These are phyloP conservation scores for Phaenicophaeus curvirostris DNA, from an alignment of 2,797 vertebrate species.

Conservation along the genomic window DNA sequence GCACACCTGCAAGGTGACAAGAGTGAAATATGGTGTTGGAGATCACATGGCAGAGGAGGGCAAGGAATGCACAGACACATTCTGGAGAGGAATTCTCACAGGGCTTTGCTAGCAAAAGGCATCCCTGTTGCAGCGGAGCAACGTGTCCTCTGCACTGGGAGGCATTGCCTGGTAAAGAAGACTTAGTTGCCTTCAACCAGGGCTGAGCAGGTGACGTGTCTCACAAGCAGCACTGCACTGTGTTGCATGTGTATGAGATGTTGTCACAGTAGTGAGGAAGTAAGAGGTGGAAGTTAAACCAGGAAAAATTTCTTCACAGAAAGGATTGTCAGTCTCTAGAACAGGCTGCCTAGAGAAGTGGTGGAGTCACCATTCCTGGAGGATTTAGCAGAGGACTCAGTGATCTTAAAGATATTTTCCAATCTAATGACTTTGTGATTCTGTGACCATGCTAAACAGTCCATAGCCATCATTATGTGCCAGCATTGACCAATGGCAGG, in stretches of 20 bases:
- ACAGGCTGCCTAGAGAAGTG: no score
- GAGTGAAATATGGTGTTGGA: neutral
- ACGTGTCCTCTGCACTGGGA: neutral
- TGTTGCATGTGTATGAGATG: neutral
- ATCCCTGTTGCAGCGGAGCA: neutral
- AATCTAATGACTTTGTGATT: no score
- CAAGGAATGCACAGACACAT: neutral
- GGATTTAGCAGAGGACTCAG: no score
- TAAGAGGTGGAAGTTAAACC: neutral
- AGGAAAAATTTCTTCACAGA: neutral
- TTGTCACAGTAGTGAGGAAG: neutral
- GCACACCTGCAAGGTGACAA: neutral
- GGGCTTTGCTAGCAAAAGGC: neutral
- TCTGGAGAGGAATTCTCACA: neutral
- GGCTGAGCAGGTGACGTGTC: neutral
- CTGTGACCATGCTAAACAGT: no score
- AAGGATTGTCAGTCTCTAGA: no score
- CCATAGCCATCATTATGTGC: no score
- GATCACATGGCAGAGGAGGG: neutral
- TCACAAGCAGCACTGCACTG: neutral
- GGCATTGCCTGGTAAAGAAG: neutral
- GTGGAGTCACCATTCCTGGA: no score
- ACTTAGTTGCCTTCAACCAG: neutral
- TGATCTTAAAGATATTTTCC: no score
- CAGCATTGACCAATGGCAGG: neutral